Conservation (phyloP, 2,113 vertebrate species). For the Pelmatolapia mariae region DNA sequence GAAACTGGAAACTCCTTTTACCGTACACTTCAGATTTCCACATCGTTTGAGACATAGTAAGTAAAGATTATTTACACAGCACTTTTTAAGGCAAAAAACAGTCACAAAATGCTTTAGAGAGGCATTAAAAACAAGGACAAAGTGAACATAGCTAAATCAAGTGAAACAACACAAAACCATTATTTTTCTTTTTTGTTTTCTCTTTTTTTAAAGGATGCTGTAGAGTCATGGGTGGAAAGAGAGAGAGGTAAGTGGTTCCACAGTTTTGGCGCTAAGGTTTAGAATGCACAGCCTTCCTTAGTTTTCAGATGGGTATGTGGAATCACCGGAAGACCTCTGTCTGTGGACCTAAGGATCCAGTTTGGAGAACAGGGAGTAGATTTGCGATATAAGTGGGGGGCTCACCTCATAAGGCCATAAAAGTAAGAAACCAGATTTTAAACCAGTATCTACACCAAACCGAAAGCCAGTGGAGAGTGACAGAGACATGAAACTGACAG, state of each 20-base stretch:
- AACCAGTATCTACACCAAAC: background rate
- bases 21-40: background rate
- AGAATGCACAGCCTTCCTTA: background rate
- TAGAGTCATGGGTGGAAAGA: background rate
- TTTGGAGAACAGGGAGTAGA: background rate
- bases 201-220: background rate
- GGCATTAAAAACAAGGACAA: background rate
- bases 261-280: background rate
- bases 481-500: background rate
- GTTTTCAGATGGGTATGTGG: background rate
- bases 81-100: background rate
- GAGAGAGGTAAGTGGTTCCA: background rate
- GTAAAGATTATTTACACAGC: background rate
- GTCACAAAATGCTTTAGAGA: background rate
- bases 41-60: background rate
- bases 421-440: background rate
- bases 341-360: background rate
- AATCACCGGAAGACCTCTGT: background rate
- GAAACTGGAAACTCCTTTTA: background rate
- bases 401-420: too few relatives aligned
- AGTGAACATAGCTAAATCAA: background rate
- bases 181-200: rapidly evolving
- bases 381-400: background rate
- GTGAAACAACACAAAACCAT: background rate
- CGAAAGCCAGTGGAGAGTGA: background rate